These are phyloP conservation scores for Noturus placidus DNA, from an alignment of 2,113 vertebrate species.

Conservation along the genomic window DNA sequence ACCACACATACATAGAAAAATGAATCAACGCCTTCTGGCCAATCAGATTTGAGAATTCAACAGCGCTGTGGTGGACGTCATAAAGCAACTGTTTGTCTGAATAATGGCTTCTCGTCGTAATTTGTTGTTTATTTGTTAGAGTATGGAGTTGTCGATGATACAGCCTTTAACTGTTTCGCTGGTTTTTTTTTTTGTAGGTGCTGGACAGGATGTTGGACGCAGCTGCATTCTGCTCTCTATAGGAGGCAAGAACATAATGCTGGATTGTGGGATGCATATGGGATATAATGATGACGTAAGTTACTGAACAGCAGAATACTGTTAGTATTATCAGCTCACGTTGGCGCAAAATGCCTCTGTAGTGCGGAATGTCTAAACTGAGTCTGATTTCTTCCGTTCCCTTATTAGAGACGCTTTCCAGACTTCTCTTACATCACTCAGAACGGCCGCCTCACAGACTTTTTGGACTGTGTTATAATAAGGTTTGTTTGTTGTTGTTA, in stretches of 20 bases:
- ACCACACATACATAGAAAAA: neutral
- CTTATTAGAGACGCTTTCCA: conserved; percentile 88
- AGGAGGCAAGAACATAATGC: conserved; percentile 94
- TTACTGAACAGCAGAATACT: conserved; percentile 23
- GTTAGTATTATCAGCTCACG: neutral
- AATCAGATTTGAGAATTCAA: neutral
- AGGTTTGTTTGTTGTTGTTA: conserved; percentile 73
- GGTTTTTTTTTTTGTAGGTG: conserved; percentile 69
- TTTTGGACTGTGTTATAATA: conserved; percentile 97
- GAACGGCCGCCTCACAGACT: conserved; percentile 90
- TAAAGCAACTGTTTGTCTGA: neutral
- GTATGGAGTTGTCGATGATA: neutral
- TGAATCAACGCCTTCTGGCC: neutral
- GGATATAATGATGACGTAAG: conserved; percentile 95
- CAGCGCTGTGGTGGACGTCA: neutral
- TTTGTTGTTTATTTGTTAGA: neutral
- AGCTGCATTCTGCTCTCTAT: conserved; percentile 97
- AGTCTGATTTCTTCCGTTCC: conserved; percentile 13
- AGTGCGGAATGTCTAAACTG: neutral
- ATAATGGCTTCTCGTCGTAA: neutral
- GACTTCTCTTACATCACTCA: conserved; percentile 97
- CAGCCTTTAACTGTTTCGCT: no score
- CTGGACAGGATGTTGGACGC: conserved; percentile 95
- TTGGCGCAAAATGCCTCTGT: neutral
- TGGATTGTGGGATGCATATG: conserved; percentile 99